Evolutionary conservation across 35 echinoderm and acorn worm species (phyloP), one percentile per base, ranked within the genome.

Genomic region (Heliocidaris tuberculata): DNA sequence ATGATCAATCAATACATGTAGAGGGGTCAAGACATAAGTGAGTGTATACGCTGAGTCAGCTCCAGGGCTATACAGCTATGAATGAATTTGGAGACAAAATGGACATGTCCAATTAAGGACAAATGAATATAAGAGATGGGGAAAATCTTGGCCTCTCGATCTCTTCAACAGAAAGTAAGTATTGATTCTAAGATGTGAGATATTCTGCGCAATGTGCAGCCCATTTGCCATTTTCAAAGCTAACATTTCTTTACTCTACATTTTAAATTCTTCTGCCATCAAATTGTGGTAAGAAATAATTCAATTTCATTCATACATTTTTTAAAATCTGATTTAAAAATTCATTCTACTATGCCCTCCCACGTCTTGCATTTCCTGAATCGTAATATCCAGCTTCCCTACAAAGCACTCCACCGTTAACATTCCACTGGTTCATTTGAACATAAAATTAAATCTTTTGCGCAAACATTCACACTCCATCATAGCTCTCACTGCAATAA

Each of bases 401-500:
- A 89, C 10, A 47, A 86, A 29, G 85, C n/a, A 86, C 21, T 86
- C 21, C 85, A 86, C 5, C 15, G 65, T 13, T 19, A 32, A 89
- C 87, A 89, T 47, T 89, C 87, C 87, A 13, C 13, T 89, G 31
- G 5, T 89, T 89, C 87, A 89, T 48, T 89, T 48, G 47, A 47
- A 17, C 47, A 89, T 89, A 48, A 89, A 89, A 47, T 89, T 6
- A 16, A 89, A 89, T 89, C 87, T 89, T 48, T 89, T 89, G 87
- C 12, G 87, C 87, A 89, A 89, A 89, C 87, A 89, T 89, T 89
- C 31, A 32, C 19, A 89, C 31, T 89, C 65, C 65, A 89, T 48
- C 87, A 47, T 89, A 48, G 87, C 87, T 17, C 87, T 89, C 87
- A 7, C 87, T 32, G 47, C 87, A 89, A 89, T 89, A 89, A 89